Conservation (phyloP, 1,140 invertebrate genomes). For the Agraylea sexmaculata region DNA sequence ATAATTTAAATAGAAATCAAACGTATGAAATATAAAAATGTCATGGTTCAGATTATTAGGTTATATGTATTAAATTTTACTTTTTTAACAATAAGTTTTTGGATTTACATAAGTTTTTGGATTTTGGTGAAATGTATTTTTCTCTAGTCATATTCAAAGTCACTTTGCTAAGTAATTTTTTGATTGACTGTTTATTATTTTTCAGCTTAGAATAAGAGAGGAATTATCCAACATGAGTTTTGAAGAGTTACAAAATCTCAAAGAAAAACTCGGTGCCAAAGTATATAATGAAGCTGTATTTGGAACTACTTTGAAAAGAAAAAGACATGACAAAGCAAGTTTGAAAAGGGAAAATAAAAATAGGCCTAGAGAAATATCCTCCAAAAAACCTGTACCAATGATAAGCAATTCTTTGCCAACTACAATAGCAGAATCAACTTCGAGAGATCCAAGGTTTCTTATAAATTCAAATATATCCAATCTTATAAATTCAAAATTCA, state of each 20-base stretch:
- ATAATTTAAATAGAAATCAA: too few relatives aligned
- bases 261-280: slow-evolving; percentile 66
- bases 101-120: too few relatives aligned
- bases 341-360: slow-evolving; percentile 60
- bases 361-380: slow-evolving; percentile 62
- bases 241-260: slow-evolving; percentile 67
- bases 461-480: slow-evolving; percentile 21
- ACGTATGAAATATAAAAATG: too few relatives aligned
- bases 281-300: slow-evolving; percentile 66
- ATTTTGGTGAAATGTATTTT: too few relatives aligned
- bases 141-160: too few relatives aligned
- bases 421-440: slow-evolving; percentile 21
- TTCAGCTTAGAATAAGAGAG: slow-evolving; percentile 28
- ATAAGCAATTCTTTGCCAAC: slow-evolving; percentile 35
- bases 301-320: slow-evolving; percentile 35
- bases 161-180: too few relatives aligned
- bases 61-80: too few relatives aligned
- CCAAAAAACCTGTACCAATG: slow-evolving; percentile 54
- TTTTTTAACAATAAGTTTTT: too few relatives aligned
- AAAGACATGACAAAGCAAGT: slow-evolving; percentile 28
- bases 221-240: slow-evolving; percentile 60
- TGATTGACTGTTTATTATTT: slow-evolving; percentile 8
- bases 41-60: too few relatives aligned
- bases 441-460: slow-evolving; percentile 48
- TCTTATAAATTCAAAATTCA: neutral